Conservation (phyloP, 2,797 vertebrate genomes). For the Allobates femoralis region DNA sequence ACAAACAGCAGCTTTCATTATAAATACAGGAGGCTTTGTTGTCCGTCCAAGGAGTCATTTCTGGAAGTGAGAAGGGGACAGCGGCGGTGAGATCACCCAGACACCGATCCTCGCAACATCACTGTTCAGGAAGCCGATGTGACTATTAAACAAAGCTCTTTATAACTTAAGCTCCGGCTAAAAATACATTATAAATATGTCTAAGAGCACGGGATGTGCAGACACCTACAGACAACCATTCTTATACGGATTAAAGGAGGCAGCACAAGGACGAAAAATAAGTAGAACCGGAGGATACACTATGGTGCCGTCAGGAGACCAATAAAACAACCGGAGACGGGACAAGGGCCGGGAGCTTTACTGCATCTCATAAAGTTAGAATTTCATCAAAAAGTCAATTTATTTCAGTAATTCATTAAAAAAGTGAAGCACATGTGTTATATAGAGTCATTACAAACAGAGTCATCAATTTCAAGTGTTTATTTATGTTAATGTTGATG, state of each 20-base stretch:
- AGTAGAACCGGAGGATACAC: background rate
- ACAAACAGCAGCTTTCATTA: constrained; percentile 20
- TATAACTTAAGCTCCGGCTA: constrained; percentile 31
- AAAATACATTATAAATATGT: constrained; percentile 22
- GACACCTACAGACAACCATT: constrained; percentile 2
- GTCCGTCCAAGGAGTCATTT: constrained; percentile 40
- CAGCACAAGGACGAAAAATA: constrained; percentile 5
- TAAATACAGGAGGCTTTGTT: constrained; percentile 35
- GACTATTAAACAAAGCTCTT: constrained; percentile 43
- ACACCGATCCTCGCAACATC: constrained; percentile 9
- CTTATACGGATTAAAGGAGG: constrained; percentile 8
- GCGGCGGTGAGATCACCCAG: constrained; percentile 14
- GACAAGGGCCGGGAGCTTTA: background rate
- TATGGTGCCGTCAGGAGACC: background rate
- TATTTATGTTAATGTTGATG: too few relatives aligned
- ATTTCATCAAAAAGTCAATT: too few relatives aligned
- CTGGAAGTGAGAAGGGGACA: constrained; percentile 30
- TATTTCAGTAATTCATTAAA: too few relatives aligned
- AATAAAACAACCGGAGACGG: background rate
- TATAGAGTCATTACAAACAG: too few relatives aligned
- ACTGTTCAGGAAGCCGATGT: constrained; percentile 26
- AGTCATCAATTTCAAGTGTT: too few relatives aligned
- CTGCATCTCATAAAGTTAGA: too few relatives aligned
- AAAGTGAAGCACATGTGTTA: too few relatives aligned
- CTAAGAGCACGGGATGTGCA: constrained; percentile 25